phyloP scores from a whole-genome alignment of 2,888 invertebrate genomes.

The Myathropa florea region DNA sequence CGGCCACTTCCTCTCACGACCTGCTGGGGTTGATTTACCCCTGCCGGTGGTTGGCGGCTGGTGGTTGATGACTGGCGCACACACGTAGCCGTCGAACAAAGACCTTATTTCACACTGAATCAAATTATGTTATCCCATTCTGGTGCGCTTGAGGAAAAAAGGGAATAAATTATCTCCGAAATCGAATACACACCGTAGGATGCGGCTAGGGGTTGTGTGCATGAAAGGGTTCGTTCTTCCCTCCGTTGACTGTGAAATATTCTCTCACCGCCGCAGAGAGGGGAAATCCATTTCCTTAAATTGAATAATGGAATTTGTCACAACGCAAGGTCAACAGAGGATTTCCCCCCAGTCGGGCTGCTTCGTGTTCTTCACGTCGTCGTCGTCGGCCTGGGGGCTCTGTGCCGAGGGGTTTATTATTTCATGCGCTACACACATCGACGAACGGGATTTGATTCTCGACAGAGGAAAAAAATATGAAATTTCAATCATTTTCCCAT shows the following conservation, averaged over 20 bases:
- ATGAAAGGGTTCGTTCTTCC: neutral
- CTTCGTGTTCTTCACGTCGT: too few relatives aligned
- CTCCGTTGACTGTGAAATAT: neutral
- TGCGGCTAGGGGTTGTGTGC: neutral
- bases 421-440: neutral
- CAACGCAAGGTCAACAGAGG: constrained; percentile 11
- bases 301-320: constrained; percentile 26
- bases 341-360: neutral
- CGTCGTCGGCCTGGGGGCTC: too few relatives aligned
- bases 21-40: neutral
- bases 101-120: constrained; percentile 13
- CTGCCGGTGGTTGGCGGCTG: too few relatives aligned
- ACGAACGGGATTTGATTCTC: constrained; percentile 7
- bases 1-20: too few relatives aligned
- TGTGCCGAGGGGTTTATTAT: neutral
- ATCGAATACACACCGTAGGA: constrained; percentile 1
- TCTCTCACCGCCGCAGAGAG: neutral
- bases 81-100: neutral
- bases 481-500: constrained; percentile 22
- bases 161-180: constrained; percentile 20
- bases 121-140: constrained; percentile 24
- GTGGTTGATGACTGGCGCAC: neutral
- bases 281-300: constrained; percentile 13
- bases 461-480: neutral
- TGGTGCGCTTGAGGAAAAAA: neutral